Percentiles rank a stretch among this genome's conserved stretches.
Evolutionary conservation across 2,797 vertebrate genomes (phyloP).

Genomic region (Poeciliopsis presidionis): DNA sequence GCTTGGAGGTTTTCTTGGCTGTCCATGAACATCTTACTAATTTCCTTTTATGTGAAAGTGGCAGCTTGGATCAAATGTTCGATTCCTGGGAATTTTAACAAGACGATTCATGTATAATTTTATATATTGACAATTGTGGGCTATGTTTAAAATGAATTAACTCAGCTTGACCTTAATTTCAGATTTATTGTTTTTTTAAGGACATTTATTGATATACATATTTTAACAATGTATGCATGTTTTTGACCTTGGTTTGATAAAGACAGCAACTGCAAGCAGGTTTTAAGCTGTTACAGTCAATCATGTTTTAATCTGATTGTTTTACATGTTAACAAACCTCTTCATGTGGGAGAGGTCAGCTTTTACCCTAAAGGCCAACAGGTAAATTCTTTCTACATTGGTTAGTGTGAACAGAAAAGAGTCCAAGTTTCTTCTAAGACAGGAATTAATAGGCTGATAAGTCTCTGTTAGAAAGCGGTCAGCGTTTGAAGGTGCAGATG

Average conservation of each 20-base stretch:
- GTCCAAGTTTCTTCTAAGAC: slow-evolving; percentile 43
- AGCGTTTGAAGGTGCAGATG: slow-evolving; percentile 50
- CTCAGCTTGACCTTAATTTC: background rate
- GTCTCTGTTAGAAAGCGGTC: slow-evolving; percentile 57
- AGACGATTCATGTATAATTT: background rate
- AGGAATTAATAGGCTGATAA: slow-evolving; percentile 48
- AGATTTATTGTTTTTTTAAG: background rate
- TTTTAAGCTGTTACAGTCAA: slow-evolving; percentile 23
- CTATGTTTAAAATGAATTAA: background rate
- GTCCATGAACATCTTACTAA: background rate
- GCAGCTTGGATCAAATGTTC: background rate
- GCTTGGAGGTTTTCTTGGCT: background rate
- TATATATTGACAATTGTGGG: background rate
- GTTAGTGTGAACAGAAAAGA: slow-evolving; percentile 54
- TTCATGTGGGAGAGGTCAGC: slow-evolving; percentile 21
- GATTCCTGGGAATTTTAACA: background rate
- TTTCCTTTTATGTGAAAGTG: background rate
- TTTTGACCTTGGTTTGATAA: background rate
- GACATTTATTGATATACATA: background rate
- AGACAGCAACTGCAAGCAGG: background rate
- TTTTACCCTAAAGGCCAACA: slow-evolving; percentile 32
- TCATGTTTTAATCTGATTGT: slow-evolving; percentile 11
- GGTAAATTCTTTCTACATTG: slow-evolving; percentile 46
- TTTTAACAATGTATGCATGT: background rate
- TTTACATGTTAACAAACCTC: slow-evolving; percentile 31